Evolutionary conservation across 2,113 vertebrate species (phyloP).

Genomic region (Microtus richardsoni): DNA sequence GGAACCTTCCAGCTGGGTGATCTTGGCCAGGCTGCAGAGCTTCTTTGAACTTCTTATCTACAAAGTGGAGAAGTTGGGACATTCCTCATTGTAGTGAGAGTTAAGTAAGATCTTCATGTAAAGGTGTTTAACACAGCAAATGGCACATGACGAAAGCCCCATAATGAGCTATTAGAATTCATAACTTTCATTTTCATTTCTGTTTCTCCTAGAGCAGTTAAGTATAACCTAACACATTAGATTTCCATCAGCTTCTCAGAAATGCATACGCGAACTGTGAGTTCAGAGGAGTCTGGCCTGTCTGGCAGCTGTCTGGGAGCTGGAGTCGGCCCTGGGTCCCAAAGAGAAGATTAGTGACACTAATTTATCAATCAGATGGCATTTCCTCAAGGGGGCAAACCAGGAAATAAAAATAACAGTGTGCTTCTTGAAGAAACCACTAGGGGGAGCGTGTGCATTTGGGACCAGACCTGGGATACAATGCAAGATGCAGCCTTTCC

Average conservation of each 20-base stretch:
- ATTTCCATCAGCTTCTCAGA: constrained; percentile 37
- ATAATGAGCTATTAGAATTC: constrained; percentile 11
- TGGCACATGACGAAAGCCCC: not conserved
- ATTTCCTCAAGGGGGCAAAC: not conserved
- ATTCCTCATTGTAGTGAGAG: constrained; percentile 18
- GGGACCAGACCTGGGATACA: not conserved
- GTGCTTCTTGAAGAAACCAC: constrained; percentile 49
- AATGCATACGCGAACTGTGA: not conserved
- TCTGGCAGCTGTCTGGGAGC: not conserved
- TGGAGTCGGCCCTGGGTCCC: not conserved
- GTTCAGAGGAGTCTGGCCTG: not conserved
- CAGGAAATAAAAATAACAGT: not conserved
- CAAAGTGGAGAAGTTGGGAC: constrained; percentile 23
- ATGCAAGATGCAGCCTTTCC: not conserved
- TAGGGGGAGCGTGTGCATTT: constrained; percentile 38
- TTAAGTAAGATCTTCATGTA: not conserved
- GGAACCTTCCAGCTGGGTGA: constrained; percentile 6
- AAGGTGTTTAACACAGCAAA: not conserved
- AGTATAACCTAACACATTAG: constrained; percentile 38
- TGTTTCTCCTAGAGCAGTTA: constrained; percentile 24
- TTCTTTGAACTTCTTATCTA: constrained; percentile 3
- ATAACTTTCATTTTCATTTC: constrained; percentile 52
- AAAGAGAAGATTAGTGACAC: not conserved
- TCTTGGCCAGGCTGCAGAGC: not conserved
- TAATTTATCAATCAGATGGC: not conserved